Evolutionary conservation across 2,888 invertebrate genomes (phyloP).

Genomic region (Cephus spinipes): DNA sequence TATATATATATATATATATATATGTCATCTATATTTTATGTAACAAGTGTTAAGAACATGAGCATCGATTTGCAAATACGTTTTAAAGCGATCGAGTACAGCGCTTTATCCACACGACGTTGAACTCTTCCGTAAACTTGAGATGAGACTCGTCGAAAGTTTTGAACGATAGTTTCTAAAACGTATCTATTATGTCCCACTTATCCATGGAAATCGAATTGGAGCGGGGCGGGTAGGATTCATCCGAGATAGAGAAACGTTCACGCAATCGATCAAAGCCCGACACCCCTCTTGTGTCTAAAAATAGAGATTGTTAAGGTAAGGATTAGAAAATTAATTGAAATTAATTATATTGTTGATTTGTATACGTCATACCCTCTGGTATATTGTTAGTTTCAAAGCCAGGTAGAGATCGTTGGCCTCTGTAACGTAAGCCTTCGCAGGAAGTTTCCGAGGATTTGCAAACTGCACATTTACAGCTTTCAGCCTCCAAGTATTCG

Average conservation of each 20-base stretch:
- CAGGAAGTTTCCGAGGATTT: conserved; percentile 78
- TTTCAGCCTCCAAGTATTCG: conserved; percentile 82
- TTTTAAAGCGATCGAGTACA: background rate
- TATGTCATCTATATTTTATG: background rate
- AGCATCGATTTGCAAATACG: background rate
- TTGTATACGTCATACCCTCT: background rate
- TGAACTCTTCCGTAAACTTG: background rate
- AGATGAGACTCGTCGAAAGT: background rate
- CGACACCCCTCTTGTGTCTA: background rate
- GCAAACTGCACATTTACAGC: conserved; percentile 81
- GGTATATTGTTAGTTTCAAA: background rate
- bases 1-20: too few species aligned
- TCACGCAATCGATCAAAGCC: background rate
- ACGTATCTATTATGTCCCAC: background rate
- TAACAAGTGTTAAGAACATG: background rate
- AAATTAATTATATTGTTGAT: background rate
- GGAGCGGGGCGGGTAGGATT: background rate
- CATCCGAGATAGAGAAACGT: background rate
- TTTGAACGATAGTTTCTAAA: background rate
- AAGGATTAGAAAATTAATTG: background rate
- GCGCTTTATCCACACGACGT: background rate
- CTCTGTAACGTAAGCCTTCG: conserved; percentile 72
- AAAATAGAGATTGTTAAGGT: background rate
- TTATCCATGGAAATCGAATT: background rate
- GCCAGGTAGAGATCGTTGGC: conserved; percentile 63